A percentile compares a stretch with the other conserved stretches of the same genome.
Evolutionary conservation across 2,888 invertebrate genomes (phyloP).

Genomic region (Acanthoscelides obtectus): DNA sequence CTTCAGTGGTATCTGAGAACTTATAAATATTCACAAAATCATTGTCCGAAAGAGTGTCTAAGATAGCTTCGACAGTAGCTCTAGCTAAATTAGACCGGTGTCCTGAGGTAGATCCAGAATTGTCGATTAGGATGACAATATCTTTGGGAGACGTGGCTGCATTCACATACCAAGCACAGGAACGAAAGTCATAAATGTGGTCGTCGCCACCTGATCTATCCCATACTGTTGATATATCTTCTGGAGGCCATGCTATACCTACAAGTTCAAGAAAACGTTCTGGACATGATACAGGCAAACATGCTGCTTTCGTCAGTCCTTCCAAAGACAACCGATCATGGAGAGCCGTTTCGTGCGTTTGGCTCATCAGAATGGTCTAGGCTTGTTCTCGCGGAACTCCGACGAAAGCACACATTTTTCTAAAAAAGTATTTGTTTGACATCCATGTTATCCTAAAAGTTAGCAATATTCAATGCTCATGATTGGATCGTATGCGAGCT

Average conservation of each 20-base stretch:
- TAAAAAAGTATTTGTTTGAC: no score
- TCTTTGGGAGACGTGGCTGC: slow-evolving; percentile 98
- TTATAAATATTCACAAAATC: slow-evolving; percentile 95
- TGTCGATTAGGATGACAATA: slow-evolving; percentile 88
- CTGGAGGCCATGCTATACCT: slow-evolving; percentile 82
- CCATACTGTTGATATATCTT: slow-evolving; percentile 53
- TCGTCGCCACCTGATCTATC: slow-evolving; percentile 73
- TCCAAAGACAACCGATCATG: no score
- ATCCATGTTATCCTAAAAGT: no score
- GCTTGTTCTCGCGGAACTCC: no score
- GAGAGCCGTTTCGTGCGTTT: not conserved
- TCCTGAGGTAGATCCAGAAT: slow-evolving; percentile 84
- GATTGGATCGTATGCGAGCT: no score
- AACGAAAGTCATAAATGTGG: slow-evolving; percentile 89
- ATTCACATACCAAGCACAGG: slow-evolving; percentile 93
- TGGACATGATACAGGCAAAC: not conserved
- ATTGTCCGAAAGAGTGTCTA: slow-evolving; percentile 93
- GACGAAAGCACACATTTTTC: no score
- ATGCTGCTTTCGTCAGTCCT: not conserved
- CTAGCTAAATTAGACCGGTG: slow-evolving; percentile 80
- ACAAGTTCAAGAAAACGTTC: not conserved
- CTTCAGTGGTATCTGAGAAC: slow-evolving; percentile 79
- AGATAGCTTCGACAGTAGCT: slow-evolving; percentile 80
- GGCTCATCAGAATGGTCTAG: no score
- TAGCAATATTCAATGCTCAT: no score